Evolutionary conservation across 2,888 invertebrate species (phyloP), one percentile per base, ranked within the genome.

Genomic region (Cerceris ruficornis): DNA sequence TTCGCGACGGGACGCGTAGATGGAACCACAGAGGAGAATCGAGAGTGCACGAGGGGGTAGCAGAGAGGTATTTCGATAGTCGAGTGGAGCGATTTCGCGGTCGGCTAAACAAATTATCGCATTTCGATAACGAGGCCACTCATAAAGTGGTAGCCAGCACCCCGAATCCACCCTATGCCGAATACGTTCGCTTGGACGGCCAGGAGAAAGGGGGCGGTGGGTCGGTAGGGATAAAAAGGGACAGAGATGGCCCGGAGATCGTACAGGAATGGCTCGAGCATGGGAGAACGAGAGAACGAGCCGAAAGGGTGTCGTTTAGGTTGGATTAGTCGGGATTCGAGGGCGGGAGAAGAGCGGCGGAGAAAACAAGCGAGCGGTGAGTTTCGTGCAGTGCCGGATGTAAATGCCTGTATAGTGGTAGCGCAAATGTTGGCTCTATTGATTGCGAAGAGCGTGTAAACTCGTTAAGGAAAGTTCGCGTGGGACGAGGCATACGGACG

Each of bases 51-150:
- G 55, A 58, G 15, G 41, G 41, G 59, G 28, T 28, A n/a, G 55
- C 6, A 8, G 41, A n/a, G 46, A 43, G 72, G 66, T 1, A 28
- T 28, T 28, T 28, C 28, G 28, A 4, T 28, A 28, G 28, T 39
- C 62, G 72, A 54, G 61, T 52, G 62, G 70, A 73, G 67, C 67
- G 83, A 83, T 86, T 82, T 80, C 77, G 75, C 75, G 88, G 82
- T 83, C 75, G 82, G 77, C 83, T 86, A 88, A 87, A 86, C 85
- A 84, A 88, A 88, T 88, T 86, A 88, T 86, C 87, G 87, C 86
- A 86, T 87, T 88, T 87, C 86, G 88, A 88, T 88, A 88, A 87
- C 87, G 83, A 81, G 83, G 77, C 81, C 82, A 82, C 81, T 88
- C 74, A 75, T 78, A 82, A 82, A 87, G 80, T 60, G 80, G 42